Conservation (phyloP, 2,113 vertebrate genomes). For the Tonatia bakeri region DNA sequence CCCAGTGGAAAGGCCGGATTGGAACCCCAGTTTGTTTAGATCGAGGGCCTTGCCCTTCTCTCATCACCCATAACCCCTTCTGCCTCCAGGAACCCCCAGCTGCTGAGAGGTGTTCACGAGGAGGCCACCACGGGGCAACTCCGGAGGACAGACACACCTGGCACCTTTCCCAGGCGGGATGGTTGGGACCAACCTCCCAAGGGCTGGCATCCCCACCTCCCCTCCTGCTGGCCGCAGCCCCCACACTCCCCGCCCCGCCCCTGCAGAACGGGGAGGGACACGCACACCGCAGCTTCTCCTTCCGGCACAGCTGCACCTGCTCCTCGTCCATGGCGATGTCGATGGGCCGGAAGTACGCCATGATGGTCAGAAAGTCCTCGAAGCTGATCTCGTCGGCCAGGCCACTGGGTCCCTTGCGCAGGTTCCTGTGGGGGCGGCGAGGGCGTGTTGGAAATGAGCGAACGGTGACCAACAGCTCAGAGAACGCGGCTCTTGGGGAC, state of each 20-base stretch:
- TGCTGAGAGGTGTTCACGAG: background rate
- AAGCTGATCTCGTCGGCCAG: slow-evolving; percentile 87
- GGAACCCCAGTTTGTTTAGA: background rate
- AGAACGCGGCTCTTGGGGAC: fast-evolving
- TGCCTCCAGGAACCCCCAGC: fast-evolving
- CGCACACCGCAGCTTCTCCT: slow-evolving; percentile 92
- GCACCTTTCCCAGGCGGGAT: too few species aligned
- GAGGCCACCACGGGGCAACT: fast-evolving
- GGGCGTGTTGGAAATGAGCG: fast-evolving
- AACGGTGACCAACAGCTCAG: fast-evolving
- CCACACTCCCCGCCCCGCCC: background rate
- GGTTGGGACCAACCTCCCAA: fast-evolving
- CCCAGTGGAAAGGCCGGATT: fast-evolving
- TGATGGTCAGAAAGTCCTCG: slow-evolving; percentile 93
- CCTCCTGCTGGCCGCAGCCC: background rate
- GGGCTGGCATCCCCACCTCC: fast-evolving
- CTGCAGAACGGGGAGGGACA: background rate
- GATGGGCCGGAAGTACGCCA: slow-evolving; percentile 93
- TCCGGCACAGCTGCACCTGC: slow-evolving; percentile 82
- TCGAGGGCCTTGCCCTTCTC: background rate
- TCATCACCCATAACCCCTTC: fast-evolving
- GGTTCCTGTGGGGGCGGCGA: slow-evolving; percentile 81
- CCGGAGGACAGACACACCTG: fast-evolving
- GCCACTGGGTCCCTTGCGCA: slow-evolving; percentile 81
- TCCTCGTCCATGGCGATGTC: slow-evolving; percentile 83